phyloP scores from a whole-genome alignment of 2,888 invertebrate species.

The Crossocerus cetratus region DNA sequence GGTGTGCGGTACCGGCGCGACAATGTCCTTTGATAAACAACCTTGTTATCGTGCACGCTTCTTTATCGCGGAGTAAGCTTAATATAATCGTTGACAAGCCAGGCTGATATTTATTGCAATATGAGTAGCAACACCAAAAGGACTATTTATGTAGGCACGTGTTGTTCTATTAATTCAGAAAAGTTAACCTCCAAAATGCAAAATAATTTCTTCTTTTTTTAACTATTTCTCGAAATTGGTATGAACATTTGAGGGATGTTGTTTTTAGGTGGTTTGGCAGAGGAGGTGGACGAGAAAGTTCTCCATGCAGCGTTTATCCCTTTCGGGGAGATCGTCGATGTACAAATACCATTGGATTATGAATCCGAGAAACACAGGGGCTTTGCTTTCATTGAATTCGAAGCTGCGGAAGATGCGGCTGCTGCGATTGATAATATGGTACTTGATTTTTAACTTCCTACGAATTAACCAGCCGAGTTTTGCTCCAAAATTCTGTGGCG shows the following conservation, averaged over 20 bases:
- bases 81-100: neutral
- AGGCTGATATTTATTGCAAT: constrained; percentile 24
- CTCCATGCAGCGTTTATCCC: constrained; percentile 98
- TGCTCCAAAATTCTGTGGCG: neutral
- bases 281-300: constrained; percentile 97
- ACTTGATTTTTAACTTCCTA: constrained; percentile 37
- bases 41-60: constrained; percentile 43
- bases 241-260: neutral
- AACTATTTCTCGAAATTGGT: neutral
- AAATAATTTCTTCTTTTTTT: neutral
- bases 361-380: constrained; percentile 98
- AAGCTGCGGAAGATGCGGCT: constrained; percentile 97
- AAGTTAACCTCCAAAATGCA: constrained; percentile 1
- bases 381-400: constrained; percentile 99
- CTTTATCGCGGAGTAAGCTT: constrained; percentile 21
- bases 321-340: constrained; percentile 98
- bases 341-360: constrained; percentile 98
- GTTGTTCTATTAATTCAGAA: constrained; percentile 12
- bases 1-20: constrained; percentile 31
- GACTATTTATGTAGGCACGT: constrained; percentile 86
- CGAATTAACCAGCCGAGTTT: constrained; percentile 19
- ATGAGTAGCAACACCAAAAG: constrained; percentile 85
- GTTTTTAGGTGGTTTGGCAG: constrained; percentile 85
- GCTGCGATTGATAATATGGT: constrained; percentile 99
- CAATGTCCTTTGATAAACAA: constrained; percentile 49